phyloP scores from a whole-genome alignment of 2,113 vertebrate species.

The Solea senegalensis region DNA sequence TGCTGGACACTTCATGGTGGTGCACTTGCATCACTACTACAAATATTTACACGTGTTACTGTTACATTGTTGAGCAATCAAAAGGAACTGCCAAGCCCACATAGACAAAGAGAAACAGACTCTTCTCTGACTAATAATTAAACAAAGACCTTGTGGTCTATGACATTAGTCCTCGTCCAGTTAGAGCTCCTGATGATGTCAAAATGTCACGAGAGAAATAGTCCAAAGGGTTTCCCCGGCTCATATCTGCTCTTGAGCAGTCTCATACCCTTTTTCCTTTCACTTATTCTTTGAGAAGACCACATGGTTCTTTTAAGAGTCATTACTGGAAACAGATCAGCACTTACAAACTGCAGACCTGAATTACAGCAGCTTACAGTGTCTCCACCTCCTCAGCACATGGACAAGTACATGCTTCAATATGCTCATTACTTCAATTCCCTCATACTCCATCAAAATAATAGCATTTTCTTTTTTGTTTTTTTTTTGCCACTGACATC shows the following conservation, averaged over 20 bases:
- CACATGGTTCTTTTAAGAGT: conserved; percentile 7
- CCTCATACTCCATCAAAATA: conserved; percentile 60
- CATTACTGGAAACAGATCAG: conserved; percentile 10
- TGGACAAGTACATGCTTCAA: background rate
- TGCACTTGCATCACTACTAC: background rate
- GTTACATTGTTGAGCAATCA: background rate
- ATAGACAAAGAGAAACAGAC: background rate
- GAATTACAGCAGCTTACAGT: conserved; percentile 38
- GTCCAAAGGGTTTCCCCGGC: conserved; percentile 10
- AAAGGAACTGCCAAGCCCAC: background rate
- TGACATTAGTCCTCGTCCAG: background rate
- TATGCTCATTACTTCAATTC: conserved; percentile 70
- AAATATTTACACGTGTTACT: conserved; percentile 4
- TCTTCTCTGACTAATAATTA: background rate
- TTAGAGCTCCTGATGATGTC: background rate
- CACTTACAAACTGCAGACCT: background rate
- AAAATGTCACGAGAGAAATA: background rate
- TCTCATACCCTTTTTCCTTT: background rate
- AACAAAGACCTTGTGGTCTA: background rate
- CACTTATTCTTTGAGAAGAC: background rate
- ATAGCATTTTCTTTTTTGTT: conserved; percentile 41
- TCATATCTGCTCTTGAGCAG: background rate
- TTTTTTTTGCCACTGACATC: conserved; percentile 25
- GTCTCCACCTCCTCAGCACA: conserved; percentile 3
- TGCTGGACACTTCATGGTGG: background rate